phyloP scores from a whole-genome alignment of 2,888 invertebrate genomes.

The Gari tellinella region DNA sequence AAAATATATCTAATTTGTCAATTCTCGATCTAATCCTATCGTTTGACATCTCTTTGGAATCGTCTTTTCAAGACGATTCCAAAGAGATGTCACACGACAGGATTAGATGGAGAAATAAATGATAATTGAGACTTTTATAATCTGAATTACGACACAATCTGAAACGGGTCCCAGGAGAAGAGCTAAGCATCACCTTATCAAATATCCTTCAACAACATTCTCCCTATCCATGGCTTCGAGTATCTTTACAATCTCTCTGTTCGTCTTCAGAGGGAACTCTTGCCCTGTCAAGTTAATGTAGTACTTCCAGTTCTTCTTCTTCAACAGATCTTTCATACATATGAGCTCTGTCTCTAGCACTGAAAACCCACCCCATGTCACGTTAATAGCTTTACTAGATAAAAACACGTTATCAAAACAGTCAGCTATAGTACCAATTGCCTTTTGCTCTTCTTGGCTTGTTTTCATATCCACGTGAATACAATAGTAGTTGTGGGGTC shows the following conservation, averaged over 20 bases:
- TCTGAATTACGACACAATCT: too few species aligned
- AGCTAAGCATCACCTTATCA: slow-evolving; percentile 66
- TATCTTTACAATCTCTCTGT: slow-evolving; percentile 78
- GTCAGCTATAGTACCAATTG: slow-evolving; percentile 60
- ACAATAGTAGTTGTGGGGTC: slow-evolving; percentile 82
- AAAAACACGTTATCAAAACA: slow-evolving; percentile 81
- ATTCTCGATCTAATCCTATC: too few species aligned
- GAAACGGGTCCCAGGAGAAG: too few species aligned
- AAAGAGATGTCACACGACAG: too few species aligned
- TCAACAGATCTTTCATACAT: slow-evolving; percentile 74
- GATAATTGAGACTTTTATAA: too few species aligned
- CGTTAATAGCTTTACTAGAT: slow-evolving; percentile 60
- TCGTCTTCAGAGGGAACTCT: slow-evolving; percentile 80
- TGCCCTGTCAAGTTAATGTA: slow-evolving; percentile 81
- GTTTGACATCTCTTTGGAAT: too few species aligned
- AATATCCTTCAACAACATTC: slow-evolving; percentile 75
- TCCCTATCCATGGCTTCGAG: slow-evolving; percentile 77
- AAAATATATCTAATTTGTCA: too few species aligned
- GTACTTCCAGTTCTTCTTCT: slow-evolving; percentile 77
- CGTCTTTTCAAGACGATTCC: too few species aligned
- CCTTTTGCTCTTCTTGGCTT: slow-evolving; percentile 48
- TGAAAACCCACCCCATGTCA: slow-evolving; percentile 75
- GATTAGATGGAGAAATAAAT: too few species aligned
- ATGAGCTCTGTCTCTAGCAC: slow-evolving; percentile 78
- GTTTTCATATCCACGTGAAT: slow-evolving; percentile 80